These are phyloP conservation scores for Grapholita molesta DNA, from an alignment of 1,140 invertebrate species.

Conservation along the genomic window DNA sequence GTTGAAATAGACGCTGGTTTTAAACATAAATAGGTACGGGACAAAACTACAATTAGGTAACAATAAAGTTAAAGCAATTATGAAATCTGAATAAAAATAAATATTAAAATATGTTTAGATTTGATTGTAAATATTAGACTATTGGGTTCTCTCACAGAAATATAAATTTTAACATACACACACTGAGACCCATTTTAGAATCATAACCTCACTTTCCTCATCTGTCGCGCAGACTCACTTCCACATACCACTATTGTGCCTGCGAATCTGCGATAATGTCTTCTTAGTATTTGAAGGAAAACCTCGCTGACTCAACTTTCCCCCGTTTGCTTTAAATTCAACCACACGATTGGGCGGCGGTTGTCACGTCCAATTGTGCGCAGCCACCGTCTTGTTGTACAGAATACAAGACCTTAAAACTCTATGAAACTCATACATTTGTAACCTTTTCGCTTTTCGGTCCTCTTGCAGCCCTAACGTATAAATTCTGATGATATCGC, in stretches of 20 bases:
- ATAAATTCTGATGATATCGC: slow-evolving; percentile 46
- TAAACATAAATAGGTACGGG: too few relatives aligned
- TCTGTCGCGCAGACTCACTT: neutral
- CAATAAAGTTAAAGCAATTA: too few relatives aligned
- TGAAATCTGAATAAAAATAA: too few relatives aligned
- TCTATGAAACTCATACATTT: neutral
- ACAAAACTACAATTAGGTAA: too few relatives aligned
- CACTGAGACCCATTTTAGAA: neutral
- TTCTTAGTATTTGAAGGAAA: neutral
- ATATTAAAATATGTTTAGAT: too few relatives aligned
- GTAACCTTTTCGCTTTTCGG: neutral
- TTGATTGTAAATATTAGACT: too few relatives aligned
- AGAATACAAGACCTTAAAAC: neutral
- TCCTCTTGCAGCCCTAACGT: slow-evolving; percentile 33
- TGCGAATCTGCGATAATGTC: neutral
- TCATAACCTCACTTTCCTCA: neutral
- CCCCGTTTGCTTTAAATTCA: slow-evolving; percentile 8
- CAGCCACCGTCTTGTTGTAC: slow-evolving; percentile 23
- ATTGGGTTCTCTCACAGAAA: too few relatives aligned
- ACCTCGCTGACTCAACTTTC: neutral
- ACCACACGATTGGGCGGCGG: slow-evolving; percentile 23
- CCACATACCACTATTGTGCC: neutral
- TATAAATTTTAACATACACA: too few relatives aligned
- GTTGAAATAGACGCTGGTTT: too few relatives aligned
- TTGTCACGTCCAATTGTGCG: slow-evolving; percentile 44